These are phyloP conservation scores for Micoletzkya japonica DNA, from an alignment of 2,888 invertebrate genomes.

Conservation along the genomic window DNA sequence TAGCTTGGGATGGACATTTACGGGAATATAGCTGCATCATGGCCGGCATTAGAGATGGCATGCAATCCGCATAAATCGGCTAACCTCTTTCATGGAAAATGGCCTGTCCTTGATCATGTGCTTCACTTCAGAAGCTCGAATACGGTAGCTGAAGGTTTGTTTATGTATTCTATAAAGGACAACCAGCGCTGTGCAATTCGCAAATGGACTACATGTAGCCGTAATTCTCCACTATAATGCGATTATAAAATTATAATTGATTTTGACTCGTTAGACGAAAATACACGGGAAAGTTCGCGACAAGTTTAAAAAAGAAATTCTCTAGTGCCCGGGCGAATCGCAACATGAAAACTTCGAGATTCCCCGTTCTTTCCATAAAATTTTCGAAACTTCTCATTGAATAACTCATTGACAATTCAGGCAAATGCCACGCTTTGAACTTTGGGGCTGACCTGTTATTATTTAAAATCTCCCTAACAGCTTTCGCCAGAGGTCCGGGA, in stretches of 20 bases:
- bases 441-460: conserved; percentile 13
- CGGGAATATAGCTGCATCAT: background rate
- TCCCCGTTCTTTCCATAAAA: background rate
- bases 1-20: too few species aligned
- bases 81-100: conserved; percentile 17
- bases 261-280: too few species aligned
- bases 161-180: too few species aligned
- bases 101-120: conserved; percentile 12
- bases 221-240: too few species aligned
- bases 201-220: too few species aligned
- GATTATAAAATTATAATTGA: too few species aligned
- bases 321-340: background rate
- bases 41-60: background rate
- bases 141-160: conserved; percentile 12
- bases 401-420: too few species aligned
- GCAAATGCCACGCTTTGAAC: too few species aligned
- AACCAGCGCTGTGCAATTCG: too few species aligned
- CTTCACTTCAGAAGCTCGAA: background rate
- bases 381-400: too few species aligned
- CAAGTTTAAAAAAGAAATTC: too few species aligned
- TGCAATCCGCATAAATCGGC: background rate
- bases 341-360: background rate
- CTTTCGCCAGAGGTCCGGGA: background rate
- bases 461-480: background rate
- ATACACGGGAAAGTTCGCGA: too few species aligned